These are phyloP conservation scores for Karalla daura DNA, from an alignment of 2,797 vertebrate species.

Conservation along the genomic window DNA sequence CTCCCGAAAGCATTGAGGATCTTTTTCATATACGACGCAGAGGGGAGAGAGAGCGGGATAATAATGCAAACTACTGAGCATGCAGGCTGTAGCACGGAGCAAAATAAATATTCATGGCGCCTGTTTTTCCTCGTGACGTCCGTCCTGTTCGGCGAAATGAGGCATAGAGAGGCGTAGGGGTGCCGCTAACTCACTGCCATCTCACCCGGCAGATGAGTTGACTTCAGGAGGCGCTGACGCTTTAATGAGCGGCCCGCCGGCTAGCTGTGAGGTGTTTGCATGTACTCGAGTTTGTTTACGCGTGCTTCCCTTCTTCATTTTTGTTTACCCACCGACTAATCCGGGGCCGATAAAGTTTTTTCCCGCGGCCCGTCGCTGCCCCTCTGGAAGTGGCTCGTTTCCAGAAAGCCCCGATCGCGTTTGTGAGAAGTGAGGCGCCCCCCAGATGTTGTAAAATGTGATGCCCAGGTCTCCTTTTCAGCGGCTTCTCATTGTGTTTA, in stretches of 20 bases:
- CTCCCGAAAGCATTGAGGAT: background rate
- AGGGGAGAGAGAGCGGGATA: background rate
- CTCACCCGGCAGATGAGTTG: conserved; percentile 35
- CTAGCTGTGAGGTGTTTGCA: conserved; percentile 2
- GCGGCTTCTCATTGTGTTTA: background rate
- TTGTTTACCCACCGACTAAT: conserved; percentile 46
- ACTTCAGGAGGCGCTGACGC: conserved; percentile 51
- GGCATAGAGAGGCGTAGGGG: conserved; percentile 39
- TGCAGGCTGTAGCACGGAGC: conserved; percentile 1
- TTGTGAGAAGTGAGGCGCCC: conserved; percentile 52
- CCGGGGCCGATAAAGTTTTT: conserved; percentile 31
- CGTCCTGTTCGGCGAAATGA: conserved; percentile 64
- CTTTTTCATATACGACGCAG: background rate
- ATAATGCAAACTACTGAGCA: conserved; percentile 16
- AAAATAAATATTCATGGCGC: conserved; percentile 53
- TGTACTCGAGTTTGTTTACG: conserved; percentile 1
- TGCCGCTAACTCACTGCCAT: conserved; percentile 33
- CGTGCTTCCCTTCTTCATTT: background rate
- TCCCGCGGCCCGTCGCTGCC: conserved; percentile 33
- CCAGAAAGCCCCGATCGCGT: conserved; percentile 57
- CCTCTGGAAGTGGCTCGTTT: conserved; percentile 55
- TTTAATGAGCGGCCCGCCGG: conserved; percentile 65
- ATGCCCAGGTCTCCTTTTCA: conserved; percentile 23
- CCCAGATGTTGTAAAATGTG: conserved; percentile 58
- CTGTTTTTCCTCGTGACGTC: conserved; percentile 33